A percentile compares a stretch with the other conserved stretches of the same genome.
These are phyloP conservation scores for Noturus placidus DNA, from an alignment of 2,113 vertebrate species.

Conservation along the genomic window DNA sequence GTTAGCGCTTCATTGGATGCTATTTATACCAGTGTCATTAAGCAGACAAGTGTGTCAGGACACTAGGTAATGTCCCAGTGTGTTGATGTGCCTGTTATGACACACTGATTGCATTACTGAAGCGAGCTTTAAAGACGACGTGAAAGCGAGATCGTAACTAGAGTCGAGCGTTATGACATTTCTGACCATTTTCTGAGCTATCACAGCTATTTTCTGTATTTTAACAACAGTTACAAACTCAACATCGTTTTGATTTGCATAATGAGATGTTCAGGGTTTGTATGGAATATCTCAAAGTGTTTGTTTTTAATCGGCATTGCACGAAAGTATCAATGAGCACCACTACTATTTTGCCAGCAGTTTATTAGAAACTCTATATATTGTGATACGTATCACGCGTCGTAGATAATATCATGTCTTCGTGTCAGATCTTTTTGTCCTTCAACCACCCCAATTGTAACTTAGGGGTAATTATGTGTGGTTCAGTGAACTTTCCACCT, in stretches of 20 bases:
- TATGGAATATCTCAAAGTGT: neutral
- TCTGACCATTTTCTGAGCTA: neutral
- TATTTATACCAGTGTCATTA: constrained; percentile 43
- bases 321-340: neutral
- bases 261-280: neutral
- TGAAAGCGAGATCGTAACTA: neutral
- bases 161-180: neutral
- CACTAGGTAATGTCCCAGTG: constrained; percentile 40
- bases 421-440: too few species aligned
- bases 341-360: too few species aligned
- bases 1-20: constrained; percentile 11
- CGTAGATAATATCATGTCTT: too few species aligned
- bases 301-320: neutral
- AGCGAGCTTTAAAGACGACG: neutral
- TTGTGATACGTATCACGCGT: neutral
- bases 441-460: neutral
- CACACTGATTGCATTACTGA: neutral
- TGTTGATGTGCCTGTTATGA: constrained; percentile 14
- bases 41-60: constrained; percentile 46
- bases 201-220: too few species aligned
- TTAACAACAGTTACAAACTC: too few species aligned
- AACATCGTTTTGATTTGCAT: neutral
- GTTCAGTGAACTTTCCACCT: too few species aligned
- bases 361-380: too few species aligned
- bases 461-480: too few species aligned